Evolutionary conservation across 2,113 vertebrate species (phyloP).

Genomic region (Nycticorax nycticorax): DNA sequence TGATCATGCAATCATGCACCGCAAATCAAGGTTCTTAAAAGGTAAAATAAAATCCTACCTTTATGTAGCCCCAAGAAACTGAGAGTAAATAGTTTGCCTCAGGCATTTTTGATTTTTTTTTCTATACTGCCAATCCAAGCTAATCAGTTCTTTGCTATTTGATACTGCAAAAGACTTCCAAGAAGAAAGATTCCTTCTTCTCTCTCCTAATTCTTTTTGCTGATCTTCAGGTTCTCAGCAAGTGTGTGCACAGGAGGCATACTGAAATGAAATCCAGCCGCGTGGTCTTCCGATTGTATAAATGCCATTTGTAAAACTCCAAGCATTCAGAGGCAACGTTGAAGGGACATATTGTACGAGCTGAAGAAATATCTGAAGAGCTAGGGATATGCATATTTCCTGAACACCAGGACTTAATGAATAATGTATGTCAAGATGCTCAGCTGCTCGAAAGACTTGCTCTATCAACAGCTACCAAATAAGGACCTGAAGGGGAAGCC

Average conservation of each 20-base stretch:
- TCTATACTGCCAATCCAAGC: constrained; percentile 22
- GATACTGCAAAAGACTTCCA: constrained; percentile 20
- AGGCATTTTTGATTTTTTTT: constrained; percentile 83
- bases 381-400: constrained; percentile 80
- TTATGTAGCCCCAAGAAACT: constrained; percentile 99
- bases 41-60: constrained; percentile 84
- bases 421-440: constrained; percentile 90
- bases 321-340: constrained; percentile 58
- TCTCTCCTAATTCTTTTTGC: constrained; percentile 24
- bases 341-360: constrained; percentile 60
- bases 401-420: constrained; percentile 78
- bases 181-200: background rate
- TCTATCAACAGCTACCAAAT: constrained; percentile 88
- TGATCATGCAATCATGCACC: constrained; percentile 34
- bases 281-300: constrained; percentile 57
- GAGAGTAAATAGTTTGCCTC: constrained; percentile 96
- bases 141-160: constrained; percentile 51
- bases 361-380: constrained; percentile 71
- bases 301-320: constrained; percentile 77
- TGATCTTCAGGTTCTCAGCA: constrained; percentile 54
- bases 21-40: constrained; percentile 34
- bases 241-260: constrained; percentile 64
- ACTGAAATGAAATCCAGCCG: constrained; percentile 63
- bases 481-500: constrained; percentile 82
- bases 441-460: constrained; percentile 79